phyloP scores from a whole-genome alignment of 1,140 invertebrate genomes.

The Centruroides sculpturatus region DNA sequence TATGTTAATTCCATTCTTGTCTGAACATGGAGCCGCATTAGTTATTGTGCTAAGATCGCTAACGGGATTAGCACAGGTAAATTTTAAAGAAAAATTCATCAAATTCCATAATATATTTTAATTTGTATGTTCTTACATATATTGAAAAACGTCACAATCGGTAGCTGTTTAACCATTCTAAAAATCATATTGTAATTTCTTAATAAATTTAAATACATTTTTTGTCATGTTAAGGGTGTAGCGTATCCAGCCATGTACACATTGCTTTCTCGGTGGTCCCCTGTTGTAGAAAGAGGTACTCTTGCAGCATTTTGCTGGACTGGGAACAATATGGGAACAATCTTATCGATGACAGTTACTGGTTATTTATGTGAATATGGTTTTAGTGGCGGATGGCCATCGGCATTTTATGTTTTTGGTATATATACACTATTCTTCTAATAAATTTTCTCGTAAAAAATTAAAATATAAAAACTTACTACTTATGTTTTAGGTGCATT shows the following conservation, averaged over 20 bases:
- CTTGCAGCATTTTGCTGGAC: constrained; percentile 5
- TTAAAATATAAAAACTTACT: too few species aligned
- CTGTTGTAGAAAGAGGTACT: constrained; percentile 6
- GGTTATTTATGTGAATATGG: constrained; percentile 25
- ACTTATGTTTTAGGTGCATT: too few species aligned
- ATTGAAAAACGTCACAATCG: background rate
- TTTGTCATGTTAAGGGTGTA: too few species aligned
- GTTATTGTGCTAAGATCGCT: background rate
- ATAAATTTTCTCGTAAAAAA: too few species aligned
- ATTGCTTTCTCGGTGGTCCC: constrained; percentile 25
- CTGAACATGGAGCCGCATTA: background rate
- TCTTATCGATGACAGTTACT: constrained; percentile 20
- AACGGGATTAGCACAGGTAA: background rate
- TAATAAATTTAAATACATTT: too few species aligned
- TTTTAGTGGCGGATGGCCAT: constrained; percentile 43
- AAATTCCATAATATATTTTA: too few species aligned
- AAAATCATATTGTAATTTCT: too few species aligned
- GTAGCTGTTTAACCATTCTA: background rate
- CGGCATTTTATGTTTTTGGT: constrained; percentile 54
- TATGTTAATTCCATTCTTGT: background rate
- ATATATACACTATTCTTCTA: constrained; percentile 12
- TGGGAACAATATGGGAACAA: constrained; percentile 24
- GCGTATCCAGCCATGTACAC: constrained; percentile 23
- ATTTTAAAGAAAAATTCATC: background rate
- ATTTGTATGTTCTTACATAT: too few species aligned